Conservation (phyloP, 2,113 vertebrate genomes). For the Crotophaga sulcirostris region DNA sequence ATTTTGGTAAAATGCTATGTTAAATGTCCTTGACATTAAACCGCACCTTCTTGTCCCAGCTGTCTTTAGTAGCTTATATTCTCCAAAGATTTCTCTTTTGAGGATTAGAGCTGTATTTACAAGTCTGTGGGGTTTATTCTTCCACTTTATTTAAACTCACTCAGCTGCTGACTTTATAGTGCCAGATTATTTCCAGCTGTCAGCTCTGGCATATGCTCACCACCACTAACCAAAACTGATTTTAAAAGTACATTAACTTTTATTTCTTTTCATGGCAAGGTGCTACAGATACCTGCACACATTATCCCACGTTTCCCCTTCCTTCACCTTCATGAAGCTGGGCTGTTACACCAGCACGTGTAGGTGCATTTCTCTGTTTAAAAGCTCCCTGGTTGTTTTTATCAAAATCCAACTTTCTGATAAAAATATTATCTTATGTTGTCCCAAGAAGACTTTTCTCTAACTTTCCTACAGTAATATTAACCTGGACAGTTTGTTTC, state of each 20-base stretch:
- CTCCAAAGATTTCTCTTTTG: neutral
- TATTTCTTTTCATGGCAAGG: rapidly evolving
- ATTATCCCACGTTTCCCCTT: neutral
- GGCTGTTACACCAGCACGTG: neutral
- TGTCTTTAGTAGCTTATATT: neutral
- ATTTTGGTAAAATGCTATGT: neutral
- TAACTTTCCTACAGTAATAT: neutral
- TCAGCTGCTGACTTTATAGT: neutral
- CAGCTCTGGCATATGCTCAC: rapidly evolving
- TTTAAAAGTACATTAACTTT: rapidly evolving
- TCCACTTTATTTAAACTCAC: neutral
- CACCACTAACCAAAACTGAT: too few relatives aligned
- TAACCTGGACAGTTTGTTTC: neutral
- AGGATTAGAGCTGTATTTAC: neutral
- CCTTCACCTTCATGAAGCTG: rapidly evolving
- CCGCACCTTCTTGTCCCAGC: neutral
- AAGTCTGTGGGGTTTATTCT: neutral
- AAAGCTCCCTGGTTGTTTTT: neutral
- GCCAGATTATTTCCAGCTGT: neutral
- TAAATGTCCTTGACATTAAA: neutral
- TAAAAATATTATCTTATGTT: neutral
- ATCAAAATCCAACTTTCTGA: neutral
- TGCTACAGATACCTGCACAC: rapidly evolving
- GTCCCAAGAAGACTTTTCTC: neutral
- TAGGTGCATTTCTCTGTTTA: neutral